Evolutionary conservation across 2,113 vertebrate genomes (phyloP), one percentile per base, ranked within the genome.

Genomic region (Petrocephalus zakoni): DNA sequence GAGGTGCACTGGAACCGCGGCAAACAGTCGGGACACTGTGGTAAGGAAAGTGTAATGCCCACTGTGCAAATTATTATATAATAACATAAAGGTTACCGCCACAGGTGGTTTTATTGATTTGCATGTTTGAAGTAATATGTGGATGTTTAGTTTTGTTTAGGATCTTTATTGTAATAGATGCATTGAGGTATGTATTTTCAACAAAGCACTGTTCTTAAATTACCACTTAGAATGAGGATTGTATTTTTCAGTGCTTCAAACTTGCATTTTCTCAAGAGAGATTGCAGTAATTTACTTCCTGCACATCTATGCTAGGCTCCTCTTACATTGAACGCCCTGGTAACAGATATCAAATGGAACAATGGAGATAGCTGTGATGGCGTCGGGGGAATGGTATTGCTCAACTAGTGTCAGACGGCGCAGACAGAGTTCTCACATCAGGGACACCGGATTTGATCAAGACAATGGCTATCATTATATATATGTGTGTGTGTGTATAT

Each of bases 21-120:
- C 98, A 93, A 98, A 99, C 95, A 99, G 98, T 94, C 97, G 98
- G 90, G 98, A 99, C 92, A 99, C 98, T 87, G 95, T 99, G 97
- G 98, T 99, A 95, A 93, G 96, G 92, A 87, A 42, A 42, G 75
- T 10, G 21, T 46, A 46, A 81, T 37, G 11, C n/a, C n/a, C 37
- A 21, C 75, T 81, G 29, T 46, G 56, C 22, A 4, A 6, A 68
- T 68, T 68, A 29, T 68, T 13, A 68, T 68, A 68, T 64, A 25
- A 29, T 68, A n/a, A 68, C 13, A 3, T 29, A 29, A 68, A 29
- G 25, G n/a, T 13, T 68, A 68, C 61, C 25, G n/a, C n/a, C 61
- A 29, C 61, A 29, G n/a, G 61, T 29, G 61, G 25, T 29, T 78
- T 42, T 75, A 75, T 75, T 78, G 34, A 78, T 19, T 37, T 34